Evolutionary conservation across 30 jellyfish, hydroid and myxozoan species (phyloP).

Genomic region (Aurelia sp.): DNA sequence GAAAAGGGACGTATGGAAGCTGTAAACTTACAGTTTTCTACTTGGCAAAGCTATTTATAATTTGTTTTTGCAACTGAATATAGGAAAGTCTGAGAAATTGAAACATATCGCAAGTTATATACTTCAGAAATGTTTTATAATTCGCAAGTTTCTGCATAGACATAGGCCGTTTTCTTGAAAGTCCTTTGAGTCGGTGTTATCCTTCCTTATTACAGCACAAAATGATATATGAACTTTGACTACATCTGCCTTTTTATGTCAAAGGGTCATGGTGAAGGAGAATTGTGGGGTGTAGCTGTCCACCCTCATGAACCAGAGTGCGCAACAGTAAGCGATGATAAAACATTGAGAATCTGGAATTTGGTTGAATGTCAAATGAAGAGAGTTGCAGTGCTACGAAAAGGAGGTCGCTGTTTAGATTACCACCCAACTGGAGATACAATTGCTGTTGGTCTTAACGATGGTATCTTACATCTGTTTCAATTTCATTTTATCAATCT

Average conservation of each 20-base stretch:
- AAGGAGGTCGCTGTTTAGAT: constrained; percentile 95
- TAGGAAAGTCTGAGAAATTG: too few species aligned
- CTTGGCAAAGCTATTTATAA: too few species aligned
- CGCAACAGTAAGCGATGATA: constrained; percentile 97
- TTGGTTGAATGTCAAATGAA: constrained; percentile 74
- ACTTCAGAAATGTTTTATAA: too few species aligned
- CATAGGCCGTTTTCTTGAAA: too few species aligned
- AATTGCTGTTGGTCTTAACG: constrained; percentile 92
- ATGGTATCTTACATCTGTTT: background rate
- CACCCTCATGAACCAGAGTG: constrained; percentile 95
- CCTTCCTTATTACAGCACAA: background rate
- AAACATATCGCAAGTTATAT: too few species aligned
- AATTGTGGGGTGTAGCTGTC: constrained; percentile 96
- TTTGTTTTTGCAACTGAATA: too few species aligned
- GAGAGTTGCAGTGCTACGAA: constrained; percentile 86
- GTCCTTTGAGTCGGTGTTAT: too few species aligned
- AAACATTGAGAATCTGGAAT: constrained; percentile 90
- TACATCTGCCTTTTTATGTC: background rate
- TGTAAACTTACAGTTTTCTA: too few species aligned
- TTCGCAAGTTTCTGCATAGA: too few species aligned
- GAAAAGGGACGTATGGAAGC: too few species aligned
- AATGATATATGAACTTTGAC: background rate
- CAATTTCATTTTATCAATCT: too few species aligned
- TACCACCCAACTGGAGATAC: constrained; percentile 97
- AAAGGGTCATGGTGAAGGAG: constrained; percentile 99